Conservation (phyloP, 1,140 invertebrate genomes). For the Spodoptera litura region DNA sequence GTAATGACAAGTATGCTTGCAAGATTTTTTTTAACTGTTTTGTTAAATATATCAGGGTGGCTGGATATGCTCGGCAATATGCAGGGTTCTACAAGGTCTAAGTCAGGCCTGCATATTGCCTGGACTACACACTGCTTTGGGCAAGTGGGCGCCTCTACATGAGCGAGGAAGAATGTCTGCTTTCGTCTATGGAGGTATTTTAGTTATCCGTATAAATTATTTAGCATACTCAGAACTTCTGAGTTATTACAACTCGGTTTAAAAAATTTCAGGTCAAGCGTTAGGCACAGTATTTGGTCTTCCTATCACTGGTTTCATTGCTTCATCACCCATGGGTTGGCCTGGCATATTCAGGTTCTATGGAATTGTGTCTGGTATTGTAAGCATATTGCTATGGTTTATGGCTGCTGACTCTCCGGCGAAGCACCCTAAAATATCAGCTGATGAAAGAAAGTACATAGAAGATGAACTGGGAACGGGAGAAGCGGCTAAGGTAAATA, state of each 20-base stretch:
- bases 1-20: too few relatives aligned
- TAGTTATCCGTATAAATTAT: too few relatives aligned
- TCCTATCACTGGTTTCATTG: constrained; percentile 87
- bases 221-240: neutral
- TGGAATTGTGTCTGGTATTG: constrained; percentile 67
- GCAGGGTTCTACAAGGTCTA: constrained; percentile 91
- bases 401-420: constrained; percentile 72
- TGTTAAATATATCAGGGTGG: constrained; percentile 77
- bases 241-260: neutral
- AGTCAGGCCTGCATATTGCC: constrained; percentile 93
- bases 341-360: constrained; percentile 83
- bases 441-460: constrained; percentile 75
- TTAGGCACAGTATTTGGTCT: constrained; percentile 88
- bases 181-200: constrained; percentile 87
- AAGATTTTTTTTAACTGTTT: neutral
- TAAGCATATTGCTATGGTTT: constrained; percentile 65
- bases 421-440: constrained; percentile 72
- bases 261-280: constrained; percentile 83
- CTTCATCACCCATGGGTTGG: constrained; percentile 87
- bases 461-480: constrained; percentile 68
- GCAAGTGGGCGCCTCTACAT: constrained; percentile 90
- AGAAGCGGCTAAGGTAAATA: constrained; percentile 51
- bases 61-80: constrained; percentile 87
- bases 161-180: constrained; percentile 88
- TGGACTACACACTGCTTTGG: constrained; percentile 91